Conservation (phyloP, 2,888 invertebrate species). For the Eupithecia inturbata region DNA sequence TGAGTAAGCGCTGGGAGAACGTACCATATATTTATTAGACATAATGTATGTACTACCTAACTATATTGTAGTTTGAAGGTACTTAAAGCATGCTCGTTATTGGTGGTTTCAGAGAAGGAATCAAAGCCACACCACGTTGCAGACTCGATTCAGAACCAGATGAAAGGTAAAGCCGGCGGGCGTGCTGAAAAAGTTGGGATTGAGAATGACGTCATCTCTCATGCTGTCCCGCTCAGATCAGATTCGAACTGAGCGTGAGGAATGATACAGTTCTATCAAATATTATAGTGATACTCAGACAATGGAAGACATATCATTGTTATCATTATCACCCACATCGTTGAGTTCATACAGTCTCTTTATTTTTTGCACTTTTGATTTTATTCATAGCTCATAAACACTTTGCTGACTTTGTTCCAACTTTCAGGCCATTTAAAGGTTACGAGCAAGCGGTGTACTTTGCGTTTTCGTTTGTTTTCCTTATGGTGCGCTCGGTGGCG, state of each 20-base stretch:
- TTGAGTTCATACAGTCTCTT: background rate
- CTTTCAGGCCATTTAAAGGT: constrained; percentile 62
- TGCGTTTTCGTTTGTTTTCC: constrained; percentile 86
- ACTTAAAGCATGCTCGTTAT: background rate
- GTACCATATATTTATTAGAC: too few relatives aligned
- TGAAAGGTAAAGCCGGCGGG: constrained; percentile 46
- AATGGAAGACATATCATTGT: too few relatives aligned
- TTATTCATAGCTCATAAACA: background rate
- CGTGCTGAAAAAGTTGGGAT: too few relatives aligned
- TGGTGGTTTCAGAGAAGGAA: constrained; percentile 54
- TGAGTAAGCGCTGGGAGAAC: too few relatives aligned
- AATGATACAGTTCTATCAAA: too few relatives aligned
- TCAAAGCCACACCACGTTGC: constrained; percentile 55
- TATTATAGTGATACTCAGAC: background rate
- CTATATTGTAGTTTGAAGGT: too few relatives aligned
- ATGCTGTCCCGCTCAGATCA: too few relatives aligned
- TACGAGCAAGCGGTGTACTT: constrained; percentile 85
- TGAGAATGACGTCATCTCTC: too few relatives aligned
- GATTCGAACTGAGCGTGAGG: too few relatives aligned
- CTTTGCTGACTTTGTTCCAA: constrained; percentile 18
- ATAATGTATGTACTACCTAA: too few relatives aligned
- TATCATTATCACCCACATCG: background rate
- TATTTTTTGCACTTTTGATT: background rate
- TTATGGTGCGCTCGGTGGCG: constrained; percentile 83
- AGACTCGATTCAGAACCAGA: constrained; percentile 35